phyloP scores from a whole-genome alignment of 2,797 vertebrate genomes.

The Sebastes hubbsi region DNA sequence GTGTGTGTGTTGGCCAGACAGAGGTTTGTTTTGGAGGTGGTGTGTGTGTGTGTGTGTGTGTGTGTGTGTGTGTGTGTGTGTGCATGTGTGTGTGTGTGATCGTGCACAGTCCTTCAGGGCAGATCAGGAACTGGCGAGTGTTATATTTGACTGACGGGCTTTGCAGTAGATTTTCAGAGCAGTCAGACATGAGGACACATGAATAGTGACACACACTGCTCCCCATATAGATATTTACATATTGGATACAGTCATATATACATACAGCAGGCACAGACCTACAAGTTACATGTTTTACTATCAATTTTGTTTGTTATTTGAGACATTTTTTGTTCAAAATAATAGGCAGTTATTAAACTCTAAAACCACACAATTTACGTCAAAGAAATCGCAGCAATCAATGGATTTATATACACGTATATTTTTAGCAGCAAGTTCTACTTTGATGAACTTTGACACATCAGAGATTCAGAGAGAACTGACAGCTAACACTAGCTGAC shows the following conservation, averaged over 20 bases:
- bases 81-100: not conserved
- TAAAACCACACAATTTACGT: not conserved
- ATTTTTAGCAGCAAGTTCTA: too few species aligned
- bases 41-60: slow-evolving; percentile 3
- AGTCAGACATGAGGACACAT: not conserved
- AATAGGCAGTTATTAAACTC: not conserved
- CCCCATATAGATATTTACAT: not conserved
- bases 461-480: too few species aligned
- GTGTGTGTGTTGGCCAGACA: slow-evolving; percentile 18
- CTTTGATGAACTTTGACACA: too few species aligned
- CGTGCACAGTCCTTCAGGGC: slow-evolving; percentile 12
- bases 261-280: too few species aligned
- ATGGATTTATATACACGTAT: not conserved
- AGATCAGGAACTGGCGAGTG: slow-evolving; percentile 5
- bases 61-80: not conserved
- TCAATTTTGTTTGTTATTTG: not conserved
- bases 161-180: slow-evolving; percentile 7
- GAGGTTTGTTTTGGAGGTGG: slow-evolving; percentile 24
- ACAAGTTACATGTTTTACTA: too few species aligned
- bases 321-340: not conserved
- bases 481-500: too few species aligned
- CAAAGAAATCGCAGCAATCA: not conserved
- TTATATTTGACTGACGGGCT: slow-evolving; percentile 24
- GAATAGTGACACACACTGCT: not conserved
- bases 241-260: not conserved